Evolutionary conservation across 2,888 invertebrate genomes (phyloP).

Genomic region (Magallana nippona): DNA sequence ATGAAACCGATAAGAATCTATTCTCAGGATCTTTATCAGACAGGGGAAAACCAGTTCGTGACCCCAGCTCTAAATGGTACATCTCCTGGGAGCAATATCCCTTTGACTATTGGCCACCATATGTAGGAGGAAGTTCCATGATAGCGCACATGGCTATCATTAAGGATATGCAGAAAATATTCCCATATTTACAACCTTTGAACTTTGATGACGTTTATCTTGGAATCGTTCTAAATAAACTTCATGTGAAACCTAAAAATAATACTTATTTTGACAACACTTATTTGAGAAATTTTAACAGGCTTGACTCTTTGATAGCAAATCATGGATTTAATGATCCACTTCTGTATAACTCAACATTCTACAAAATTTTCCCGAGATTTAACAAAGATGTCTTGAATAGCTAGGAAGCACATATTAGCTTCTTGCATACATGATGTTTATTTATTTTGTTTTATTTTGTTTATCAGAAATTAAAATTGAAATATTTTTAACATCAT

Average conservation of each 20-base stretch:
- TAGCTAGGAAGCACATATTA: too few relatives aligned
- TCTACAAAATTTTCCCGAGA: neutral
- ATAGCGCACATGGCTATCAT: neutral
- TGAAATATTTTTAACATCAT: too few relatives aligned
- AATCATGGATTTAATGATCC: constrained; percentile 35
- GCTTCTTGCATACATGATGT: too few relatives aligned
- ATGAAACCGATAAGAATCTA: neutral
- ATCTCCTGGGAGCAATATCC: constrained; percentile 26
- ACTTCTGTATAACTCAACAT: neutral
- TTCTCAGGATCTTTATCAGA: neutral
- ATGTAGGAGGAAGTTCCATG: constrained; percentile 4
- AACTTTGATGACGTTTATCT: constrained; percentile 39
- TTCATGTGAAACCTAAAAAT: neutral
- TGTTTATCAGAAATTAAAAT: too few relatives aligned
- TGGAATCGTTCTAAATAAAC: constrained; percentile 4
- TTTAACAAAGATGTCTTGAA: neutral
- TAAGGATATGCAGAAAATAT: constrained; percentile 14
- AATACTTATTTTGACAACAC: constrained; percentile 22
- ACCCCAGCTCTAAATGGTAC: constrained; percentile 22
- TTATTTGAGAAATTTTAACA: neutral
- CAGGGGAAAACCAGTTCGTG: neutral
- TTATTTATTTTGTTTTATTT: too few relatives aligned
- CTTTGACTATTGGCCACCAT: constrained; percentile 21
- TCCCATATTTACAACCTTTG: neutral
- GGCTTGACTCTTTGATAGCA: neutral